Base-by-base conservation (phyloP, 2,888 invertebrate species). In the Chrysolina haemoptera region DNA sequence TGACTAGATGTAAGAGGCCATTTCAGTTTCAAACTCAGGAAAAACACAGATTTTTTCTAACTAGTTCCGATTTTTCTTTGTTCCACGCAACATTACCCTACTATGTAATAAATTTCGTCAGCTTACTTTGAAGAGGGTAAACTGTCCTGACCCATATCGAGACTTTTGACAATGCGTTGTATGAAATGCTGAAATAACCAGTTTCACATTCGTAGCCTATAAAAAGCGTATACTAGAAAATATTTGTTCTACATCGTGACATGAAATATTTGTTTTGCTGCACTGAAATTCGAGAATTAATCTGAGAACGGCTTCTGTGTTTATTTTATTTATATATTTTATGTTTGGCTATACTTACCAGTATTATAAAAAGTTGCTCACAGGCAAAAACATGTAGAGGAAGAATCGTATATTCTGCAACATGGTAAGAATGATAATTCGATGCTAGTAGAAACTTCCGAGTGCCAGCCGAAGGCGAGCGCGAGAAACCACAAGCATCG, bases 81-180 rank as follows among this genome's bases (percentile, higher is more conserved):
- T 18, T 20, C 20, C 1, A 53, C 53, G 53, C 53, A 53, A 53
- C 53, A 53, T 53, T 53, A 53, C 11, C 20, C 11, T 22, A 53
- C 53, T 20, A 11, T 53, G 20, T 53, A 20, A 53, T 53, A 53
- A 53, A 53, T 53, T 53, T 53, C 18, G 20, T 11, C 53, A 16
- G 53, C 53, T 53, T 53, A 12, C 5, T 53, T 18, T 53, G 53
- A 53, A 53, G 53, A 53, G 53, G 53, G 53, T 53, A 53, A n/a
- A 53, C 22, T 20, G 53, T 53, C 53, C 18, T 20, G 53, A 53
- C 53, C 53, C 53, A 53, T 53, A 53, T 53, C 53, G 18, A 53
- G 20, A 20, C 18, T 20, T 53, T 53, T 20, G 53, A 53, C 53
- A 53, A 53, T 53, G 20, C 53, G 53, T 53, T 20, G 53, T 22